These are phyloP conservation scores for Todus mexicanus DNA, from an alignment of 2,797 vertebrate species.

Conservation along the genomic window DNA sequence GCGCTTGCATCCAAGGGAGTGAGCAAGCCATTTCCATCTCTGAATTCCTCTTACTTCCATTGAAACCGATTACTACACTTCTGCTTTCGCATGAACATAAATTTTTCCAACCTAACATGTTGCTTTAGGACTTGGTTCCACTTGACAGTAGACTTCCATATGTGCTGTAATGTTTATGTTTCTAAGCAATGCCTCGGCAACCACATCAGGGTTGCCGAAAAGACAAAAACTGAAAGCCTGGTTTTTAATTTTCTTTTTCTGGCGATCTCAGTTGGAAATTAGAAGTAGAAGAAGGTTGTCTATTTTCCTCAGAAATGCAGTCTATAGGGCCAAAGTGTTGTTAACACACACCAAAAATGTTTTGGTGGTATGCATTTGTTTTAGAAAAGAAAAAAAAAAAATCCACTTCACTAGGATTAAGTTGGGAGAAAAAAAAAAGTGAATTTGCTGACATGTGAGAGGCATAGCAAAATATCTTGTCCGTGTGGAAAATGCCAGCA, in stretches of 20 bases:
- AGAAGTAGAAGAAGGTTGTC: constrained; percentile 64
- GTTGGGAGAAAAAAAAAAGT: neutral
- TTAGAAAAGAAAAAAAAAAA: neutral
- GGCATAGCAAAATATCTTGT: constrained; percentile 29
- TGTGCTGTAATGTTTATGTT: constrained; percentile 70
- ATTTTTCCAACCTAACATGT: constrained; percentile 68
- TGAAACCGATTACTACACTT: constrained; percentile 58
- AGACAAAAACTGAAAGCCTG: constrained; percentile 39
- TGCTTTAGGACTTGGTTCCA: constrained; percentile 67
- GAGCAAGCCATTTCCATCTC: constrained; percentile 1
- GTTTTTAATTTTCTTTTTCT: constrained; percentile 69
- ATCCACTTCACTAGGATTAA: neutral
- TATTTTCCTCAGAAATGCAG: constrained; percentile 17
- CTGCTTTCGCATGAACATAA: constrained; percentile 59
- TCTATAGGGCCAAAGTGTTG: neutral
- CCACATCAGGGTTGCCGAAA: constrained; percentile 56
- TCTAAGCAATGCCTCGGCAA: constrained; percentile 63
- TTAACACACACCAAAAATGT: constrained; percentile 22
- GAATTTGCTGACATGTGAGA: constrained; percentile 27
- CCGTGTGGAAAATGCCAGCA: constrained; percentile 35
- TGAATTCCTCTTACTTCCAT: constrained; percentile 44
- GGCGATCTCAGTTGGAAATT: constrained; percentile 61
- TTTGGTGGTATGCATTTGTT: neutral
- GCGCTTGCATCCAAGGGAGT: constrained; percentile 6
- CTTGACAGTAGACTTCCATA: constrained; percentile 66